These are phyloP conservation scores for Beris morrisii DNA, from an alignment of 2,888 invertebrate species.

Conservation along the genomic window DNA sequence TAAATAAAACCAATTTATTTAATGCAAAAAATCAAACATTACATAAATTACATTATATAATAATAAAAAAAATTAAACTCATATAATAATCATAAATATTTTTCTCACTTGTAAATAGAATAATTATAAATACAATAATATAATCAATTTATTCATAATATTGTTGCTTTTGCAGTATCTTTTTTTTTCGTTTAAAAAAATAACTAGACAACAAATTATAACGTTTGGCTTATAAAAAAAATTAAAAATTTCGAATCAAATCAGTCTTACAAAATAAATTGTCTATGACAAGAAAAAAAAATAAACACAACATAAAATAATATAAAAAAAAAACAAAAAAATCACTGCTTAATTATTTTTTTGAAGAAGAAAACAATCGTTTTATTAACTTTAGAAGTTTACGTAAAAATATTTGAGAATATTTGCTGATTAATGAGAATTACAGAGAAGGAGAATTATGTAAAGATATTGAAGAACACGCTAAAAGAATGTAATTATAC, in stretches of 20 bases:
- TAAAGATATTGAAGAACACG: no score
- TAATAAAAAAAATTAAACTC: constrained; percentile 9
- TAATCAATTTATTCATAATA: constrained; percentile 41
- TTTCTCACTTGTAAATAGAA: constrained; percentile 34
- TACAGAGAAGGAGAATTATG: no score
- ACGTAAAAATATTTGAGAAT: no score
- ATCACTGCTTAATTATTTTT: background rate
- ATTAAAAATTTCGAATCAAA: constrained; percentile 22
- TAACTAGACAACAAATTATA: background rate
- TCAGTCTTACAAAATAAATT: constrained; percentile 29
- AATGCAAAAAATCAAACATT: constrained; percentile 45
- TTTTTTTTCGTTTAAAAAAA: background rate
- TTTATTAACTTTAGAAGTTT: no score
- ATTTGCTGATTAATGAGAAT: no score
- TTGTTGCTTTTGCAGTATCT: constrained; percentile 8
- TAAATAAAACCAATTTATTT: constrained; percentile 38
- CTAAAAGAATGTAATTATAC: no score
- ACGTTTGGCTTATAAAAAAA: background rate
- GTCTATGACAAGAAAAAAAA: constrained; percentile 26
- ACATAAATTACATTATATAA: constrained; percentile 44
- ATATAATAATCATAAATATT: constrained; percentile 21
- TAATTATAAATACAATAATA: constrained; percentile 38
- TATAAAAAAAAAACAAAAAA: background rate
- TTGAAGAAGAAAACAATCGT: background rate
- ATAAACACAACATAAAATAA: background rate